Evolutionary conservation across 1,140 invertebrate genomes (phyloP), one percentile per base, ranked within the genome.

Genomic region (Parapsyche elsis): DNA sequence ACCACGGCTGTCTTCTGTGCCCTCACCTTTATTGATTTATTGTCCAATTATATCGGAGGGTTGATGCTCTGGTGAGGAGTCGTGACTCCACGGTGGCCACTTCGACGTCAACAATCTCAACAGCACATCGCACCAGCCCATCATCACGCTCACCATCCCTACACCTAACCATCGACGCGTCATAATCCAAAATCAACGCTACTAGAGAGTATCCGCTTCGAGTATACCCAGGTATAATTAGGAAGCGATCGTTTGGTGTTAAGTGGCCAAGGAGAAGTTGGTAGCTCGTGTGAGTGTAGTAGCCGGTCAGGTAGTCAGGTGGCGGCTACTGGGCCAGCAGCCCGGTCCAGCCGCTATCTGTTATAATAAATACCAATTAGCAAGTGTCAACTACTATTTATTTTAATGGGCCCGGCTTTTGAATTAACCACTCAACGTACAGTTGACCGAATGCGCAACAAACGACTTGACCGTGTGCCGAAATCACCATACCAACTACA

Each of bases 361-460:
- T 81, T 80, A 83, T 83, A 83, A 83, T 83, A 83, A 83, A 81
- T 83, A 83, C 82, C 82, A 83, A 83, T 83, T 83, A 83, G 82
- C 82, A 74, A 71, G 82, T 83, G 82, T 81, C 80, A 83, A 79
- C 73, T 78, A 73, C 80, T 79, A 81, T 81, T 81, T 80, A 79
- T 79, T 81, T 83, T 79, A 83, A 77, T 83, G 57, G 79, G 26
- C 75, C 53, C 81, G 76, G 67, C 79, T 78, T 45, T 71, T 70
- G 77, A 78, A 71, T 71, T 78, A 71, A 78, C 77, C 67, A 45
- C 77, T 70, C 53, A 45, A 78, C 30, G 67, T 53, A 78, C 64
- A 71, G 30, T 70, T 59, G 12, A 16, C 44, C 75, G 5, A 78
- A 78, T 77, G 9, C 9, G 57, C 0, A 67, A 59, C 24, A 23